Percentiles rank a stretch among this genome's conserved stretches.
Evolutionary conservation across 2,888 invertebrate species (phyloP).

Genomic region (Caenorhabditis becei): DNA sequence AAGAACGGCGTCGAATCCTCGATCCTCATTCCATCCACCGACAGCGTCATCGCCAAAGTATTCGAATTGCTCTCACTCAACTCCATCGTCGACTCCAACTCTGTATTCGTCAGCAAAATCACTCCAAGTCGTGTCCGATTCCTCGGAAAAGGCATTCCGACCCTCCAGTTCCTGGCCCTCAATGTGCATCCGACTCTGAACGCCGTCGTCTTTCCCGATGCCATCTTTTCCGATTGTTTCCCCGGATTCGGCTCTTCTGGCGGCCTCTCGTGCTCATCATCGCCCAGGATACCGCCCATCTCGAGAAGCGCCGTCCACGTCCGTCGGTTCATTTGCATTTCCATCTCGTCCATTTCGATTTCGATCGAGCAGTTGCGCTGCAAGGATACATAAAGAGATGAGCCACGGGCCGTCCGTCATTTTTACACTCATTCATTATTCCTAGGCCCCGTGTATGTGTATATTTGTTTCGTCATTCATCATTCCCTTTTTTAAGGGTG

Average conservation of each 20-base stretch:
- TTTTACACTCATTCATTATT: conserved; percentile 45
- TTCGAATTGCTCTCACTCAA: conserved; percentile 64
- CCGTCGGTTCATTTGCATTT: conserved; percentile 92
- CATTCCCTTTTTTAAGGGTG: conserved; percentile 10
- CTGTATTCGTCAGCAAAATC: conserved; percentile 64
- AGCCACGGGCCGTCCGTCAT: conserved; percentile 7
- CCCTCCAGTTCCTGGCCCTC: conserved; percentile 37
- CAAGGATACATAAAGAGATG: conserved; percentile 43
- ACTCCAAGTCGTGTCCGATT: conserved; percentile 72
- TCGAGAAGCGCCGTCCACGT: conserved; percentile 96
- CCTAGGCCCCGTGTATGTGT: conserved; percentile 22
- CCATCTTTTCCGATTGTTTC: too few species aligned
- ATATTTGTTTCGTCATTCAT: conserved; percentile 17
- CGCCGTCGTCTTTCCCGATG: conserved; percentile 1
- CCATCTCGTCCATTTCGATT: conserved; percentile 72
- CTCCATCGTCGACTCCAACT: conserved; percentile 65
- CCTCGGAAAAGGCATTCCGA: conserved; percentile 76
- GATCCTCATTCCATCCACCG: conserved; percentile 67
- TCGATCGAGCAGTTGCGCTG: conserved; percentile 72
- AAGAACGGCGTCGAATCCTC: conserved; percentile 74
- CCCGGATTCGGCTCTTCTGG: conserved; percentile 12
- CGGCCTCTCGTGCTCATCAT: conserved; percentile 50
- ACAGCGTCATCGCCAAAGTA: conserved; percentile 68
- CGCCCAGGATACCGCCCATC: conserved; percentile 87
- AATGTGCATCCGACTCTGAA: conserved; percentile 44